These are phyloP conservation scores for Lepidurus packardi DNA, from an alignment of 1,140 invertebrate species.

Conservation along the genomic window DNA sequence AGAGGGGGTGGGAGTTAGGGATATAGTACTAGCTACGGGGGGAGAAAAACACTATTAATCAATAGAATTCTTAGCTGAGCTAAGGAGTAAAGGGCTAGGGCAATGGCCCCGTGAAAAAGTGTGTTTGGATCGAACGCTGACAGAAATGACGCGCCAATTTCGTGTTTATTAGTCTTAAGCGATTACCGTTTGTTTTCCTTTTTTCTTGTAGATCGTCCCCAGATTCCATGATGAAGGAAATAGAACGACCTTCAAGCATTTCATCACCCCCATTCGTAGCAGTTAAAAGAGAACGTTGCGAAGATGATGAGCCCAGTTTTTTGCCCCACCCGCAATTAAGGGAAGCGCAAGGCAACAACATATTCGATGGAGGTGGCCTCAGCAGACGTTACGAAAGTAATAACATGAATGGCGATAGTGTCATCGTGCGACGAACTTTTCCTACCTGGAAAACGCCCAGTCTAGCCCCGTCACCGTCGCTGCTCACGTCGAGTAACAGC, in stretches of 20 bases:
- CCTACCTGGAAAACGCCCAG: constrained; percentile 17
- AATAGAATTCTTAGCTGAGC: neutral
- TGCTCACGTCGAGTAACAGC: neutral
- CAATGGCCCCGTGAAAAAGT: neutral
- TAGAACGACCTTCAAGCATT: neutral
- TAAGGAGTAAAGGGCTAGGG: neutral
- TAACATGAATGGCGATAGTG: neutral
- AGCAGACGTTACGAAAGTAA: neutral
- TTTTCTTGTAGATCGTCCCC: neutral
- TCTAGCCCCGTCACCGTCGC: neutral
- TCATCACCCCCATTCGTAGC: neutral
- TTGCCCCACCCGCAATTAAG: neutral
- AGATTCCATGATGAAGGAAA: constrained; percentile 1
- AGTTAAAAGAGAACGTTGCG: neutral
- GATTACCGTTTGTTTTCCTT: neutral
- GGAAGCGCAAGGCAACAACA: neutral
- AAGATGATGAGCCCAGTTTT: neutral
- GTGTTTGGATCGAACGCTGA: no score
- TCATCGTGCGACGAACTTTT: neutral
- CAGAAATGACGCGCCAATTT: no score
- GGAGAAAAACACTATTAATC: neutral
- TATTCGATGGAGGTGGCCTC: neutral
- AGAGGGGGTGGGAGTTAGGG: neutral
- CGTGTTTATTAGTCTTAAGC: neutral
- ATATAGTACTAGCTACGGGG: neutral